Conservation (phyloP, 1,140 invertebrate species). For the Euwallacea similis region DNA sequence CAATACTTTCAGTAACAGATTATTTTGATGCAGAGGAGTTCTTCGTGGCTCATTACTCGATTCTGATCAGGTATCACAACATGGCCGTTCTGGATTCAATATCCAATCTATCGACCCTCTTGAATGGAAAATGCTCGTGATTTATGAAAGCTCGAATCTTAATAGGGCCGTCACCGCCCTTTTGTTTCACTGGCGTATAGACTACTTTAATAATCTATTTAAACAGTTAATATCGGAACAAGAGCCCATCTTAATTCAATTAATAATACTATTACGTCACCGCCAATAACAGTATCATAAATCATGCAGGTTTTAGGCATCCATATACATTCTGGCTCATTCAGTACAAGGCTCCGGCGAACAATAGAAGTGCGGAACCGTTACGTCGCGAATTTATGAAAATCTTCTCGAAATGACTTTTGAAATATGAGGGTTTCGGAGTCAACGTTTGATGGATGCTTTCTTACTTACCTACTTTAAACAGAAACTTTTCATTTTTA, state of each 20-base stretch:
- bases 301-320: slow-evolving; percentile 28
- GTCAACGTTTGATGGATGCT: slow-evolving; percentile 7
- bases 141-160: neutral
- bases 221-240: slow-evolving; percentile 27
- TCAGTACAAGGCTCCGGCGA: slow-evolving; percentile 10
- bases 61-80: too few relatives aligned
- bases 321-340: slow-evolving; percentile 15
- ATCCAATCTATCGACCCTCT: too few relatives aligned
- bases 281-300: slow-evolving; percentile 24
- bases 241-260: slow-evolving; percentile 29
- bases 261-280: slow-evolving; percentile 30
- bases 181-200: slow-evolving; percentile 16
- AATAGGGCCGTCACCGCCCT: slow-evolving; percentile 10
- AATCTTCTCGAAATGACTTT: slow-evolving; percentile 23
- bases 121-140: too few relatives aligned
- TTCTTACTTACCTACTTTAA: neutral
- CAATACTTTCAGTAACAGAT: too few relatives aligned
- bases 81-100: too few relatives aligned
- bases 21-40: too few relatives aligned
- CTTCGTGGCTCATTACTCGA: too few relatives aligned
- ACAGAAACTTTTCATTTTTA: too few relatives aligned
- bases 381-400: slow-evolving; percentile 24
- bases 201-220: slow-evolving; percentile 32
- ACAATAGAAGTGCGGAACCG: slow-evolving; percentile 20
- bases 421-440: slow-evolving; percentile 17